A percentile compares a stretch with the other conserved stretches of the same genome.
These are phyloP conservation scores for Anastatus disparis DNA, from an alignment of 1,140 invertebrate species.

Conservation along the genomic window DNA sequence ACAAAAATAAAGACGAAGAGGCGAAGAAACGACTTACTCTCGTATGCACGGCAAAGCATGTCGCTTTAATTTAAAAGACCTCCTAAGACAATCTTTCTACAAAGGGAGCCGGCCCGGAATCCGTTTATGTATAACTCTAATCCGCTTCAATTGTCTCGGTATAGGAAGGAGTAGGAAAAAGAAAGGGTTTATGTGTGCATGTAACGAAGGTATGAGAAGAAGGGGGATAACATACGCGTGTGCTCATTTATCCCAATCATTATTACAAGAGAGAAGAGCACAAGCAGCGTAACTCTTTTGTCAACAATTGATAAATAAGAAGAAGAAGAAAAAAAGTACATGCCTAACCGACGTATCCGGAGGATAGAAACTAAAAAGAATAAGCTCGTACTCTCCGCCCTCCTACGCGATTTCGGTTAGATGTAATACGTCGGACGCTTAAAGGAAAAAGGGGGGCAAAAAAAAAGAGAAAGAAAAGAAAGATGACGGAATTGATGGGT, in stretches of 20 bases:
- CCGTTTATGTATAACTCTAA: conserved; percentile 14
- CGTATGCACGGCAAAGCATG: conserved; percentile 46
- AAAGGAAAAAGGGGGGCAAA: no score
- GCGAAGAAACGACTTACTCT: conserved; percentile 10
- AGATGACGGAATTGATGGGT: no score
- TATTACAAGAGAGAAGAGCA: conserved; percentile 14
- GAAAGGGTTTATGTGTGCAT: neutral
- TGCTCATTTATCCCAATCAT: conserved; percentile 65
- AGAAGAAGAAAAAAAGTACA: conserved; percentile 44
- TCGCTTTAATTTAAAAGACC: neutral
- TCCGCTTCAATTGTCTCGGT: neutral
- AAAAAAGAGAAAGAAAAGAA: no score
- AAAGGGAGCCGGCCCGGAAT: conserved; percentile 29
- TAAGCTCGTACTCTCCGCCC: conserved; percentile 42
- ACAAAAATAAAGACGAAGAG: neutral
- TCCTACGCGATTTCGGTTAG: conserved; percentile 26
- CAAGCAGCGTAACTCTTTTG: conserved; percentile 11
- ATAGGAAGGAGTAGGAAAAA: neutral
- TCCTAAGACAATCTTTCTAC: neutral
- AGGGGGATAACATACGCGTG: conserved; percentile 52
- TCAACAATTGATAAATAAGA: conserved; percentile 60
- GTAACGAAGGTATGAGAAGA: neutral
- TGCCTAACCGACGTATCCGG: conserved; percentile 51
- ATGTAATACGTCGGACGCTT: neutral
- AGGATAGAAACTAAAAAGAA: conserved; percentile 47